phyloP scores from a whole-genome alignment of 2,113 vertebrate genomes.

The Silurus meridionalis region DNA sequence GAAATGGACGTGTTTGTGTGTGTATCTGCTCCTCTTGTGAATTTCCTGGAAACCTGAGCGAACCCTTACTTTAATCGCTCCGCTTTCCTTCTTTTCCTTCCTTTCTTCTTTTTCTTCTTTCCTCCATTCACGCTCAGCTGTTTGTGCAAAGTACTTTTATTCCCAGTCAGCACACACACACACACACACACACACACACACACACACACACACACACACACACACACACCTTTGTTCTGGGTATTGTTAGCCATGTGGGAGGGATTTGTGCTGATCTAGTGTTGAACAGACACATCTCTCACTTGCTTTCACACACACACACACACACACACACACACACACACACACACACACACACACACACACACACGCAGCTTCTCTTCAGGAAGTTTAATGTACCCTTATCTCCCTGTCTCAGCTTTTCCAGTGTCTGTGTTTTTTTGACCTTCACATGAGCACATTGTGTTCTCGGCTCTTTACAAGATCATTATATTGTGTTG shows the following conservation, averaged over 20 bases:
- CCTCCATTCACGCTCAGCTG: neutral
- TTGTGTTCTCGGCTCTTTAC: slow-evolving; percentile 2
- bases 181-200: neutral
- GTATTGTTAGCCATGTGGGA: neutral
- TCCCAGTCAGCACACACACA: neutral
- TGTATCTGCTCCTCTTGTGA: neutral
- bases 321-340: neutral
- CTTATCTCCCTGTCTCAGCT: slow-evolving; percentile 63
- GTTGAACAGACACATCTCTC: slow-evolving; percentile 12
- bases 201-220: neutral
- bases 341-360: slow-evolving; percentile 4
- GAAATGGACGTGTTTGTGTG: slow-evolving; percentile 18
- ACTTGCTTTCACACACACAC: neutral
- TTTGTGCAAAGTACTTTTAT: neutral
- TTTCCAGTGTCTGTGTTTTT: slow-evolving; percentile 34
- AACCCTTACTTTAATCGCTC: neutral
- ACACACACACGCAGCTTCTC: neutral
- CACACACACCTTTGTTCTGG: neutral
- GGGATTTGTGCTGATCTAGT: slow-evolving; percentile 22
- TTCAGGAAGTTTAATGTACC: slow-evolving; percentile 65
- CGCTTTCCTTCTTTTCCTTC: neutral
- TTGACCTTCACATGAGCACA: slow-evolving; percentile 37
- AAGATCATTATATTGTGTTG: neutral
- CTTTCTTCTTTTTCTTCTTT: neutral
- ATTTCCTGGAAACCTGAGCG: neutral